Conservation (phyloP, 2,113 vertebrate species). For the Urocitellus parryii region DNA sequence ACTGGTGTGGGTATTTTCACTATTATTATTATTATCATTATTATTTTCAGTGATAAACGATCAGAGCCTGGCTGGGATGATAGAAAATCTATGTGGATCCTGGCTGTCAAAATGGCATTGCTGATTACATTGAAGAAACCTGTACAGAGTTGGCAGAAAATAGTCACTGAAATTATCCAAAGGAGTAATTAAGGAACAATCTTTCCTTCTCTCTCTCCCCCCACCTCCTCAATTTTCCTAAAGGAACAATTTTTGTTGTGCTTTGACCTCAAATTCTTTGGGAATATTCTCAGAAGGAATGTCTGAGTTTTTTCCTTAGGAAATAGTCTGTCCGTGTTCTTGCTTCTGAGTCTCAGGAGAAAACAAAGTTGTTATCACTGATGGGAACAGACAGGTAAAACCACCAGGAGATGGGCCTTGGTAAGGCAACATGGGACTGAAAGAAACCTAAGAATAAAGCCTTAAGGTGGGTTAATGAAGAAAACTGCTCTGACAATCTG, state of each 20-base stretch:
- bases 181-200: slow-evolving; percentile 14
- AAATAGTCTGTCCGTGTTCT: not conserved
- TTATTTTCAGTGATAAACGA: slow-evolving; percentile 82
- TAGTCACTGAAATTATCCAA: slow-evolving; percentile 42
- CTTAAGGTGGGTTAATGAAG: not conserved
- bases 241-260: not conserved
- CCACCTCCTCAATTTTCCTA: not conserved
- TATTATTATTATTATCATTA: slow-evolving; percentile 68
- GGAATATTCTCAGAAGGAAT: not conserved
- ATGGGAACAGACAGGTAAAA: slow-evolving; percentile 33
- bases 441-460: not conserved
- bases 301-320: not conserved
- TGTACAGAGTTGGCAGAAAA: slow-evolving; percentile 43
- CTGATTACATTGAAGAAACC: slow-evolving; percentile 61
- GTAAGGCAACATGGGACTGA: not conserved
- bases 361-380: not conserved
- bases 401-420: not conserved
- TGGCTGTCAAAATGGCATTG: not conserved
- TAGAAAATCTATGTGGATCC: slow-evolving; percentile 69
- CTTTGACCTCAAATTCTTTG: not conserved
- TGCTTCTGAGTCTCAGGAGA: not conserved
- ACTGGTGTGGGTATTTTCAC: slow-evolving; percentile 29
- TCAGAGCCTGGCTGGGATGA: slow-evolving; percentile 35
- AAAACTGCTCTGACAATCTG: not conserved
- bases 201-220: not conserved